phyloP scores from a whole-genome alignment of 2,888 invertebrate genomes.

The Tetragonula carbonaria region DNA sequence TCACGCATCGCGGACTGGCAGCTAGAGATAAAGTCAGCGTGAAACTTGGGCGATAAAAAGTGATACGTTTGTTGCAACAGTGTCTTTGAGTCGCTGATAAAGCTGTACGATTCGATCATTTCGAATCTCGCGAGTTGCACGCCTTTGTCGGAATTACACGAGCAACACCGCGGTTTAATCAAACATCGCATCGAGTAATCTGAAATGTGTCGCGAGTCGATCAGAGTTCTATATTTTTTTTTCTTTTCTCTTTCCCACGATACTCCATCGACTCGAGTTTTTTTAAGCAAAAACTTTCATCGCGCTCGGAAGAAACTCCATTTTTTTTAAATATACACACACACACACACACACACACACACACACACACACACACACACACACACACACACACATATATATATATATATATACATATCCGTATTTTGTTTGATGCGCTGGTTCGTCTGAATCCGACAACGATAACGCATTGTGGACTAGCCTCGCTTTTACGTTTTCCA shows the following conservation, averaged over 20 bases:
- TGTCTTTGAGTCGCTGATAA: conserved; percentile 32
- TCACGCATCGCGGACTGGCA: background rate
- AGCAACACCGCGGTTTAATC: conserved; percentile 44
- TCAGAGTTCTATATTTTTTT: background rate
- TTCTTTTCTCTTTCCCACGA: background rate
- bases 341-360: too few species aligned
- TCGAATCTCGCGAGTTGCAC: conserved; percentile 42
- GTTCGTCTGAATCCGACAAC: background rate
- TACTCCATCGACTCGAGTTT: background rate
- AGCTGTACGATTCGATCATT: conserved; percentile 35
- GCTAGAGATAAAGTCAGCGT: background rate
- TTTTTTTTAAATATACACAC: too few species aligned
- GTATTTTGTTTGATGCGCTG: background rate
- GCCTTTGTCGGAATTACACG: conserved; percentile 39
- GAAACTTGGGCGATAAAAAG: conserved; percentile 5
- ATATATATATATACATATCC: too few species aligned
- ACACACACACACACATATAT: too few species aligned
- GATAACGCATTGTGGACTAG: background rate
- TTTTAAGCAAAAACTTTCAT: background rate
- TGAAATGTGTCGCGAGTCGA: conserved; percentile 34
- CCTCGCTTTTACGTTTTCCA: background rate
- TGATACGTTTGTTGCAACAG: conserved; percentile 22
- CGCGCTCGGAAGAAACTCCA: background rate
- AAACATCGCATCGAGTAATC: conserved; percentile 22
- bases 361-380: too few species aligned